These are phyloP conservation scores for Anoncus sp. DNA, from an alignment of 2,888 invertebrate genomes.

Conservation along the genomic window DNA sequence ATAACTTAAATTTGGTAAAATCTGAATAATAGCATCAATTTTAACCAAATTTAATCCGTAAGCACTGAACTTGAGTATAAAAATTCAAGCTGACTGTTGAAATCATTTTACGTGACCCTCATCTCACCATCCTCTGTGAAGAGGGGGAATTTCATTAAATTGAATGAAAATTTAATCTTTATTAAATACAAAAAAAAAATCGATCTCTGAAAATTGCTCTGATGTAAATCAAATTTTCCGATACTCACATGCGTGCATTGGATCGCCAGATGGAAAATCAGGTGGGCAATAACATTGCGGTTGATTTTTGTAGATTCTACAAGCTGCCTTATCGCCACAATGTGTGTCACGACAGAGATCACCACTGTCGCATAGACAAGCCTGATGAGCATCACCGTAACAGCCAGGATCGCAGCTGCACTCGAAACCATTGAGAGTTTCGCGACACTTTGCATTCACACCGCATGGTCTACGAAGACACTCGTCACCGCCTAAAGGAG, in stretches of 20 bases:
- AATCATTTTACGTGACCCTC: too few relatives aligned
- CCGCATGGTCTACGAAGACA: constrained; percentile 94
- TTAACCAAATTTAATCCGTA: too few relatives aligned
- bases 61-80: too few relatives aligned
- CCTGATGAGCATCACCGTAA: constrained; percentile 91
- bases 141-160: too few relatives aligned
- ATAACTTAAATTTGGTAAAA: too few relatives aligned
- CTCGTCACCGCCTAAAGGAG: constrained; percentile 86
- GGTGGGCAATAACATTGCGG: constrained; percentile 94
- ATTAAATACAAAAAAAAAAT: too few relatives aligned
- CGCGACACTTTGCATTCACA: constrained; percentile 91
- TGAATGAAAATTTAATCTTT: too few relatives aligned
- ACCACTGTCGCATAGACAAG: constrained; percentile 90
- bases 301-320: constrained; percentile 87
- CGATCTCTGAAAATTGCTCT: too few relatives aligned
- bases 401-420: constrained; percentile 93
- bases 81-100: too few relatives aligned
- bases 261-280: constrained; percentile 93
- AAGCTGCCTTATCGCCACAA: constrained; percentile 93
- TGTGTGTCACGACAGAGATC: constrained; percentile 91
- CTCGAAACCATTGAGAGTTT: constrained; percentile 90
- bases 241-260: constrained; percentile 92
- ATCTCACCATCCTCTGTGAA: too few relatives aligned
- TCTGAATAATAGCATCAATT: too few relatives aligned
- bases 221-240: background rate